A percentile compares a stretch with the other conserved stretches of the same genome.
phyloP scores from a whole-genome alignment of 2,888 invertebrate species.

The Camponotus fellah region DNA sequence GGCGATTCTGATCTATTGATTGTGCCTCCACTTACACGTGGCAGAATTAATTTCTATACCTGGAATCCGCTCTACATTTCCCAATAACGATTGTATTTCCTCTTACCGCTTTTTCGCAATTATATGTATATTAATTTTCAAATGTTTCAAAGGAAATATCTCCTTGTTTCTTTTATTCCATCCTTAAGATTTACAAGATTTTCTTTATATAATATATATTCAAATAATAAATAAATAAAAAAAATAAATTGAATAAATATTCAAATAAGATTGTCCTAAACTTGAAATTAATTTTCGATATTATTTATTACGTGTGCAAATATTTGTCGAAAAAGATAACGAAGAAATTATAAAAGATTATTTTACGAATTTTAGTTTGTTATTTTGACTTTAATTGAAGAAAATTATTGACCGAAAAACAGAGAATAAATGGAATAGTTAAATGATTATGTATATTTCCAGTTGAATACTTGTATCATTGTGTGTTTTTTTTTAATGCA shows the following conservation, averaged over 20 bases:
- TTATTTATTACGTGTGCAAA: background rate
- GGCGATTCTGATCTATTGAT: conserved; percentile 42
- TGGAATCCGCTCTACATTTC: conserved; percentile 72
- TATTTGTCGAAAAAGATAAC: background rate
- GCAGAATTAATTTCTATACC: conserved; percentile 56
- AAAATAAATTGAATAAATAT: background rate
- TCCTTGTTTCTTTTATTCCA: background rate
- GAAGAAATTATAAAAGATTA: too few relatives aligned
- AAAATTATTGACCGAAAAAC: too few relatives aligned
- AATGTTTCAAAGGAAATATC: conserved; percentile 29
- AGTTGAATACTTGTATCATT: too few relatives aligned
- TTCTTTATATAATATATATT: background rate
- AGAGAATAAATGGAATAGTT: too few relatives aligned
- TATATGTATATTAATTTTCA: conserved; percentile 55
- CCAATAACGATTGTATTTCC: conserved; percentile 74
- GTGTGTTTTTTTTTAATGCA: too few relatives aligned
- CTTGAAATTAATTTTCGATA: conserved; percentile 1
- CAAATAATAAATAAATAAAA: conserved; percentile 19
- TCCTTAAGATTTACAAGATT: background rate
- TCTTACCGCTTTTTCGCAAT: conserved; percentile 44
- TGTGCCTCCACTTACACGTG: conserved; percentile 13
- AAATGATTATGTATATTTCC: too few relatives aligned
- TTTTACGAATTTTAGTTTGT: too few relatives aligned
- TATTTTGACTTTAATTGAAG: too few relatives aligned
- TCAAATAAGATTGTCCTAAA: conserved; percentile 21